Evolutionary conservation across 1,140 invertebrate genomes (phyloP).

Genomic region (Drosophila sp.): DNA sequence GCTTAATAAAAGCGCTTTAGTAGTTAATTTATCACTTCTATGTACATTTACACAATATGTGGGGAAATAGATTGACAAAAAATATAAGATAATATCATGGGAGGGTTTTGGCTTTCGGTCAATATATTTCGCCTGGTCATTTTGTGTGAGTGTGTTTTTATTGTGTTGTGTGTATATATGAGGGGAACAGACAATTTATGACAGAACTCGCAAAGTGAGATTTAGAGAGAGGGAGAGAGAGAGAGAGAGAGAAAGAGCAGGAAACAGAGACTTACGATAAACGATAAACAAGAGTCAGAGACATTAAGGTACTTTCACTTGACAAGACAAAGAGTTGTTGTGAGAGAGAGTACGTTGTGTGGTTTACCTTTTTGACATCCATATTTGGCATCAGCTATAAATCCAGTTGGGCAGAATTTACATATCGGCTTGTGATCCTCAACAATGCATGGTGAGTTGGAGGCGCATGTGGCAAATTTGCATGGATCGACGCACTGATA

Average conservation of each 20-base stretch:
- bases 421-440: constrained; percentile 96
- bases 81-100: constrained; percentile 10
- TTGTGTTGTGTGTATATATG: constrained; percentile 19
- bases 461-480: constrained; percentile 90
- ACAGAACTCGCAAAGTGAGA: constrained; percentile 66
- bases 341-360: constrained; percentile 72
- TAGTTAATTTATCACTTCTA: constrained; percentile 65
- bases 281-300: constrained; percentile 43
- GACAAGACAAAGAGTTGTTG: constrained; percentile 65
- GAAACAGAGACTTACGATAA: constrained; percentile 65
- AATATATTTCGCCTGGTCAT: constrained; percentile 47
- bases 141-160: constrained; percentile 22
- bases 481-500: constrained; percentile 96
- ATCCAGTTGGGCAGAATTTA: constrained; percentile 96
- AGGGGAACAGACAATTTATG: constrained; percentile 63
- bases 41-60: constrained; percentile 66
- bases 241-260: constrained; percentile 66
- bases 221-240: constrained; percentile 60
- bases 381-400: constrained; percentile 93
- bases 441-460: constrained; percentile 93
- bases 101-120: constrained; percentile 33
- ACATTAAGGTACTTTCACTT: constrained; percentile 74
- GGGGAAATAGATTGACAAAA: constrained; percentile 52
- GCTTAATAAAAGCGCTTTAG: constrained; percentile 4
- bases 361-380: constrained; percentile 96